Percentiles rank a stretch among this genome's conserved stretches.
Conservation (phyloP, 2,888 invertebrate species). For the Galerucella nymphaeae region DNA sequence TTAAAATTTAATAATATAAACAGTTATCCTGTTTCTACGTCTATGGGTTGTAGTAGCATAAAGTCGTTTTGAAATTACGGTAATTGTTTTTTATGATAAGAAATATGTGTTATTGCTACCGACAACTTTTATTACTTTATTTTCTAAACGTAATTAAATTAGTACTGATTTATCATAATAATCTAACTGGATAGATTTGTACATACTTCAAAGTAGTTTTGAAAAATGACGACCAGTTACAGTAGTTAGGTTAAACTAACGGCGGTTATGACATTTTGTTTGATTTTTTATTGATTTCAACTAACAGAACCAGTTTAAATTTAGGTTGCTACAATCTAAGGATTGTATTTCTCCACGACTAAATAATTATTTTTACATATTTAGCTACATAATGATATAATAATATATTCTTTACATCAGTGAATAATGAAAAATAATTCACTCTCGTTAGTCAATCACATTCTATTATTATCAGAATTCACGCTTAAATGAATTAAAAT, state of each 20-base stretch:
- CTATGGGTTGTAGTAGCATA: neutral
- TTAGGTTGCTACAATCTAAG: neutral
- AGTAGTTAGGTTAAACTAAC: neutral
- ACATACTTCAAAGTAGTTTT: too few species aligned
- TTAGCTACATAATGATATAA: too few species aligned
- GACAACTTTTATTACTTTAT: neutral
- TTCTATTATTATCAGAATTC: too few species aligned
- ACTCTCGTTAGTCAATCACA: too few species aligned
- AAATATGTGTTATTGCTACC: conserved; percentile 6
- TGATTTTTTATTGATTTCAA: neutral
- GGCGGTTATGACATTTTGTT: neutral
- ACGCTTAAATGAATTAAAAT: too few species aligned
- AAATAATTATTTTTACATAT: too few species aligned
- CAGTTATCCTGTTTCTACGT: neutral
- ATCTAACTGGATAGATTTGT: neutral
- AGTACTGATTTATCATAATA: neutral
- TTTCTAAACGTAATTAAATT: neutral
- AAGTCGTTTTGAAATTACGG: neutral
- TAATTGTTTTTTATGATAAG: neutral
- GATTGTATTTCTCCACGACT: neutral
- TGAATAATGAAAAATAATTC: too few species aligned
- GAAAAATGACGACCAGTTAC: neutral
- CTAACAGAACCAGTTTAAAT: neutral
- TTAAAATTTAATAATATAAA: too few species aligned
- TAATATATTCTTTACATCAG: too few species aligned